Evolutionary conservation across 2,888 invertebrate genomes (phyloP).

Genomic region (Drosophila vallismaia): DNA sequence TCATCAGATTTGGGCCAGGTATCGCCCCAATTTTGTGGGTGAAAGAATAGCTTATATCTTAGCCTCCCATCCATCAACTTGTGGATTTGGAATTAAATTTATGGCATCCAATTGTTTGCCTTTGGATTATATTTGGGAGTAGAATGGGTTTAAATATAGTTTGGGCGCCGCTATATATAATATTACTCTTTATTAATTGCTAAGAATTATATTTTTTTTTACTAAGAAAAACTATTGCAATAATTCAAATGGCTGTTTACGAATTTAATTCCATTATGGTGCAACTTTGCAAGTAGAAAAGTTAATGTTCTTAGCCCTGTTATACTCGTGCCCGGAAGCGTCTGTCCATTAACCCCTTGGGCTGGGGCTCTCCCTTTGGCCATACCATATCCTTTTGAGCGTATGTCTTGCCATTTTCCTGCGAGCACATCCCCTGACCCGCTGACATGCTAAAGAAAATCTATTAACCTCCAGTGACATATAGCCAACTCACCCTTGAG

Average conservation of each 20-base stretch:
- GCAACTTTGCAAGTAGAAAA: conserved; percentile 1
- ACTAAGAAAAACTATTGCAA: not conserved
- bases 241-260: not conserved
- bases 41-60: not conserved
- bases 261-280: not conserved
- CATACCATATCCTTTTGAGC: conserved; percentile 2
- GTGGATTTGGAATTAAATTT: conserved; percentile 13
- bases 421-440: conserved; percentile 51
- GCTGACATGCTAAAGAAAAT: conserved; percentile 76
- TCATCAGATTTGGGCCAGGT: conserved; percentile 7
- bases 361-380: not conserved
- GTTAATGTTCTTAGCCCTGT: conserved; percentile 20
- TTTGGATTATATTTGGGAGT: not conserved
- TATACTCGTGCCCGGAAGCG: conserved; percentile 21
- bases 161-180: not conserved
- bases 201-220: not conserved
- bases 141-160: conserved; percentile 1
- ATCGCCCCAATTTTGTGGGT: conserved; percentile 2
- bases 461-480: conserved; percentile 80
- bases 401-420: conserved; percentile 10
- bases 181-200: not conserved
- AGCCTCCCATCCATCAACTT: conserved; percentile 21
- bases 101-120: conserved; percentile 24
- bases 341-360: conserved; percentile 27
- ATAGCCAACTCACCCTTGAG: conserved; percentile 40